These are phyloP conservation scores for Raillietiella orientalis DNA, from an alignment of 2,888 invertebrate genomes.

Conservation along the genomic window DNA sequence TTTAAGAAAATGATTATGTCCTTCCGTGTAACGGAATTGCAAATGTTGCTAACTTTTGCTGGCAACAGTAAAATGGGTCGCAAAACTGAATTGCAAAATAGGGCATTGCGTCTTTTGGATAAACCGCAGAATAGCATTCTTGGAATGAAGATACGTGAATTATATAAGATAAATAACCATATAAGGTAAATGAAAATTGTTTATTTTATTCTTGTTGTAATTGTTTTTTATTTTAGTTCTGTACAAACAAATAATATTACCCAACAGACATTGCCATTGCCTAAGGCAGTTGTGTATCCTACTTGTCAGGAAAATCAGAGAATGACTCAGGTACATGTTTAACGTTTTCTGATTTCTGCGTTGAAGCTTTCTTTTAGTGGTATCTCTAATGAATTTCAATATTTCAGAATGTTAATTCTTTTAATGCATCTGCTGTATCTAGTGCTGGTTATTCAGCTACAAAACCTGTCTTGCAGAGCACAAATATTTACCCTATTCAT, in stretches of 20 bases:
- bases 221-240: not conserved
- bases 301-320: too few relatives aligned
- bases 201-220: not conserved
- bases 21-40: slow-evolving; percentile 54
- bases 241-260: not conserved
- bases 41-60: slow-evolving; percentile 42
- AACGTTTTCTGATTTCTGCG: too few relatives aligned
- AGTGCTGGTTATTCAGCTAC: too few relatives aligned
- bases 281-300: too few relatives aligned
- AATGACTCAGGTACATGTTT: too few relatives aligned
- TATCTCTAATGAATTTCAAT: too few relatives aligned
- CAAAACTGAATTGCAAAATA: slow-evolving; percentile 39
- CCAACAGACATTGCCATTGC: too few relatives aligned
- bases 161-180: slow-evolving; percentile 23
- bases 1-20: slow-evolving; percentile 21
- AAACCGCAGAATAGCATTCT: slow-evolving; percentile 26
- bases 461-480: too few relatives aligned
- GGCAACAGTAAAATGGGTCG: slow-evolving; percentile 43
- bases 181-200: not conserved
- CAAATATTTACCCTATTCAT: slow-evolving; percentile 39
- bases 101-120: slow-evolving; percentile 30
- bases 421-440: too few relatives aligned
- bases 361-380: too few relatives aligned
- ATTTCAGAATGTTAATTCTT: too few relatives aligned
- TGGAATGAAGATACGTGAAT: slow-evolving; percentile 26